A percentile compares a stretch with the other conserved stretches of the same genome.
These are phyloP conservation scores for Drosophila setosimentum DNA, from an alignment of 2,888 invertebrate genomes.

Conservation along the genomic window DNA sequence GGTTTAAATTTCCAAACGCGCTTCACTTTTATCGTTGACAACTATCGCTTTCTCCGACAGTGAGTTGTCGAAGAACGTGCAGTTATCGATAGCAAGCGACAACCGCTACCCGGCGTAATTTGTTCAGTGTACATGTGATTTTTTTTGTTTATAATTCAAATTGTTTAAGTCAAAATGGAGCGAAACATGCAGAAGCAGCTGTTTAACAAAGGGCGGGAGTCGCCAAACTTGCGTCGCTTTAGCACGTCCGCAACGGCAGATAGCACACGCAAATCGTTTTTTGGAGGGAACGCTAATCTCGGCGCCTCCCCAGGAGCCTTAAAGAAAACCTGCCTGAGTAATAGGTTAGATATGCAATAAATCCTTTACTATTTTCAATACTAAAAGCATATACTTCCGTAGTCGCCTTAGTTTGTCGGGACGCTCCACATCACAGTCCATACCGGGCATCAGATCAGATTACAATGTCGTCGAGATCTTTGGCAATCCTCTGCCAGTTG, in stretches of 20 bases:
- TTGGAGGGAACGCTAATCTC: conserved; percentile 59
- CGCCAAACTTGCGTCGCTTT: conserved; percentile 68
- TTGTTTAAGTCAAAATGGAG: conserved; percentile 38
- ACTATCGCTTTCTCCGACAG: neutral
- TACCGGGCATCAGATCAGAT: conserved; percentile 91
- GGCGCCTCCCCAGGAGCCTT: conserved; percentile 47
- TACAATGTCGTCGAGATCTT: conserved; percentile 91
- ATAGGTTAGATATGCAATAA: conserved; percentile 55
- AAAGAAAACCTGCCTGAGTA: conserved; percentile 70
- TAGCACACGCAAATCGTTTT: conserved; percentile 75
- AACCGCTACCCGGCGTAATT: conserved; percentile 40
- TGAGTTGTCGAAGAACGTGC: neutral
- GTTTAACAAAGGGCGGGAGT: conserved; percentile 69
- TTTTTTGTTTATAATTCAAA: conserved; percentile 37
- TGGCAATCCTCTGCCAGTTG: conserved; percentile 93
- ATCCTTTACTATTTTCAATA: neutral
- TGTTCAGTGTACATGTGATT: conserved; percentile 52
- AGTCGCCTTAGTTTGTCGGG: conserved; percentile 87
- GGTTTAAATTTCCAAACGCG: neutral
- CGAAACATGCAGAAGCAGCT: conserved; percentile 75
- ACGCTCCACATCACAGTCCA: conserved; percentile 88
- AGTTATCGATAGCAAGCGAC: conserved; percentile 16
- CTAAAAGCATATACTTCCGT: conserved; percentile 1
- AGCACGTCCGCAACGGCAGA: conserved; percentile 65
- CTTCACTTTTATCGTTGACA: neutral